Evolutionary conservation across 2,888 invertebrate species (phyloP), one percentile per base, ranked within the genome.

Genomic region (Acrocyrtus sp.): DNA sequence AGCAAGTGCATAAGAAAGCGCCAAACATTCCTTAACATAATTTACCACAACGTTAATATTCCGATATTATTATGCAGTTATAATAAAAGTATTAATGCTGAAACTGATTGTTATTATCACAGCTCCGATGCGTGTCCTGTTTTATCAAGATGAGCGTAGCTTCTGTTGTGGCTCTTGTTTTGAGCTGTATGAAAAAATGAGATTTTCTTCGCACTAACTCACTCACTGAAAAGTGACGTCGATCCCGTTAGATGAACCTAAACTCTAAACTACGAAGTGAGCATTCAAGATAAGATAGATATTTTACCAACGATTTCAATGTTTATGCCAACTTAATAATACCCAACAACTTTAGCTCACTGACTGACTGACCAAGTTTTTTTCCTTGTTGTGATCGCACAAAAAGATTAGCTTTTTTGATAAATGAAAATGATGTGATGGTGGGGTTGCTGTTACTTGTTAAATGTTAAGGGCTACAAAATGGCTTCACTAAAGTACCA

Each of bases 81-180:
- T 63, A 43, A 51, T 63, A 61, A 53, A 45, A 34, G 51, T 43
- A 60, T 67, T 60, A 60, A 58, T 60, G 45, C 39, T 53, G 57
- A 60, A 39, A n/a, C n/a, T 34, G 34, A 34, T 34, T 34, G n/a
- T 63, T 43, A 63, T 53, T 39, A 61, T 54, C 68, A 62, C 27
- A 62, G 22, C 56, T 62, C 45, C 19, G 22, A 69, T 69, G 62
- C 56, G 56, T 69, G 69, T 62, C 69, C 69, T 69, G 69, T 19
- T 69, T 69, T 69, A 69, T 69, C 69, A 69, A 69, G 61, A 69
- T 62, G 56, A 69, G 62, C 56, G 41, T 56, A 60, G 61, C 68
- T 68, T 61, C 68, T 58, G n/a, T n/a, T n/a, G 58, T 67, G 39
- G 29, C 26, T 47, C 27, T 19, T 47, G 51, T 12, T 6, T 21